Percentiles rank a stretch among this genome's conserved stretches.
Conservation (phyloP, 1,140 invertebrate genomes). For the Orchesella cincta region DNA sequence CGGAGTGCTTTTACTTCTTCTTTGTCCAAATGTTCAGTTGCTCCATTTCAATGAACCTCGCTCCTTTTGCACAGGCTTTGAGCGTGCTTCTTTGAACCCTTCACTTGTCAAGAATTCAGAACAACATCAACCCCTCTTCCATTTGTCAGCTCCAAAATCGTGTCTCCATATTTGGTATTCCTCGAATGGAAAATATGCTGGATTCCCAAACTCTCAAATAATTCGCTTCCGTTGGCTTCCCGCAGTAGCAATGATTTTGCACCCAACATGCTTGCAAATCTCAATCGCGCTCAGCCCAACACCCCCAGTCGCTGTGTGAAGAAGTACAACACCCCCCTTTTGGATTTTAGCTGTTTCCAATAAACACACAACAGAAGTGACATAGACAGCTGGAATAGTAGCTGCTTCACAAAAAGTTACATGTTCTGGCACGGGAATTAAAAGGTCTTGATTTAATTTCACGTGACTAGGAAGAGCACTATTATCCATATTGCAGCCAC, state of each 20-base stretch:
- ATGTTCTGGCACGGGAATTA: background rate
- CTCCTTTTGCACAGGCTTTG: background rate
- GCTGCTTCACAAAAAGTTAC: too few relatives aligned
- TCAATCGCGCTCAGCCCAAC: background rate
- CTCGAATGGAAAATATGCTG: too few relatives aligned
- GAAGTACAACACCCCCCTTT: background rate
- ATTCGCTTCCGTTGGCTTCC: background rate
- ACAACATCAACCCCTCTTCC: slow-evolving; percentile 3
- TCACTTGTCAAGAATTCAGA: background rate
- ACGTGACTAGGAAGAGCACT: slow-evolving; percentile 4
- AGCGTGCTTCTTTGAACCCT: slow-evolving; percentile 9
- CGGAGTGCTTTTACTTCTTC: background rate
- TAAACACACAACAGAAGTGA: too few relatives aligned
- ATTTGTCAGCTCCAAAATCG: background rate
- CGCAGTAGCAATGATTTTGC: background rate
- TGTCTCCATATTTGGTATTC: background rate
- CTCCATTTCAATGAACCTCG: background rate
- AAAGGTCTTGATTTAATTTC: background rate
- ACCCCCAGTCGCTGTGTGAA: background rate
- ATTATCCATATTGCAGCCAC: background rate
- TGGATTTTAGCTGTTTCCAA: background rate
- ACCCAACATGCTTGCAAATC: too few relatives aligned
- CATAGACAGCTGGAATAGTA: too few relatives aligned
- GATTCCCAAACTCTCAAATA: too few relatives aligned
- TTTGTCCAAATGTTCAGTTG: background rate